Evolutionary conservation across 2,113 vertebrate species (phyloP), one percentile per base, ranked within the genome.

Genomic region (Cephalopterus ornatus): DNA sequence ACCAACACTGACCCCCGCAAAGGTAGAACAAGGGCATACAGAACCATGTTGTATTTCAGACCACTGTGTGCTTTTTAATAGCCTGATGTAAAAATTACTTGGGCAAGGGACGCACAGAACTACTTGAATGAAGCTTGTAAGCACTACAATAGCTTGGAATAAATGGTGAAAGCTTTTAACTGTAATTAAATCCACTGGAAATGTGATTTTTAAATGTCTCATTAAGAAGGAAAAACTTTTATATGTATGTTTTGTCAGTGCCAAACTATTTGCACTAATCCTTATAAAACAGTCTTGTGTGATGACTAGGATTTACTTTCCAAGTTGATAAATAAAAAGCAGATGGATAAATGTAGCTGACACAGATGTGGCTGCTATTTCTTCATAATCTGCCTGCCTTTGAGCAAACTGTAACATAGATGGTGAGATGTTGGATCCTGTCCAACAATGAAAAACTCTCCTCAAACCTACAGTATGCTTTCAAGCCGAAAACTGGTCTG

Each of bases 251-350:
- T 92, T 89, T 88, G 27, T 66, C 32, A 89, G 14, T 88, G 61
- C 56, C 17, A 53, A 65, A 92, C 89, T 90, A 96, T 91, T 93
- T 74, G 32, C 42, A 47, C 41, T 88, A 91, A 92, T 97, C 77
- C 82, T 50, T 94, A 52, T 76, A 55, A 92, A 93, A 75, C 67
- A 85, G 37, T 61, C 58, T 61, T 80, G 41, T 58, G 47, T 58
- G 42, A 70, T 92, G 66, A 70, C 47, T 88, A 72, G 66, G 74
- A 50, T 79, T 96, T 96, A 88, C 75, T 96, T 95, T 96, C 80
- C 52, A 56, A 85, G 93, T 72, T 95, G 85, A 97, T 91, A 94
- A 97, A 97, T 97, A 93, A 88, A 95, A 97, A 96, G 62, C 97
- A 97, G 89, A 95, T 91, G 89, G 42, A 84, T 92, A 92, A 97